Evolutionary conservation across 2,113 vertebrate species (phyloP).

Genomic region (Crotalus tigris): DNA sequence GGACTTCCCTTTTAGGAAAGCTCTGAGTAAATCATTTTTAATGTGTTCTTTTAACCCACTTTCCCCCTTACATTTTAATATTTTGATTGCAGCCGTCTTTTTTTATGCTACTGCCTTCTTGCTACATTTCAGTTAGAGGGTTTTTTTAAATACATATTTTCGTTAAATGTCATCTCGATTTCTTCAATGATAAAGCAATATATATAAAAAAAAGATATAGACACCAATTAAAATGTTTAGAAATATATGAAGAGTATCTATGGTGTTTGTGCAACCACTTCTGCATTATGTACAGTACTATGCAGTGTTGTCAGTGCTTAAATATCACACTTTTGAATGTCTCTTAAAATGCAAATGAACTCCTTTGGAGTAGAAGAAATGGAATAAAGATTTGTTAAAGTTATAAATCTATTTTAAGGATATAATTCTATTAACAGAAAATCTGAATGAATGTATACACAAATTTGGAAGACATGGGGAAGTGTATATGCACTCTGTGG

Average conservation of each 20-base stretch:
- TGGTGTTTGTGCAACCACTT: neutral
- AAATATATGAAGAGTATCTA: neutral
- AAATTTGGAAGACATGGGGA: neutral
- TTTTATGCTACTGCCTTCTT: neutral
- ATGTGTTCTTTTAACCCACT: neutral
- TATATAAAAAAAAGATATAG: neutral
- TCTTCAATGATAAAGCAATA: neutral
- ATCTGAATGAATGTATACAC: neutral
- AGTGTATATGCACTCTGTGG: neutral
- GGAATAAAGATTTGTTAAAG: neutral
- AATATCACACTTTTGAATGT: neutral
- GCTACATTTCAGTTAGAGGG: neutral
- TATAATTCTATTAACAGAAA: neutral
- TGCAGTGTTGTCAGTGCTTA: neutral
- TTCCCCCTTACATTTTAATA: neutral
- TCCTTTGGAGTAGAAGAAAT: neutral
- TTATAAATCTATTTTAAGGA: neutral
- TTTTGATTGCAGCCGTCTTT: neutral
- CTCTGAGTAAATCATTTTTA: neutral
- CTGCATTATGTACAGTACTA: neutral
- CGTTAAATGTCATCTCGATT: neutral
- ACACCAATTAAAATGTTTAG: neutral
- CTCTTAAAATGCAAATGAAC: neutral
- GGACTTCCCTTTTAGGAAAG: neutral
- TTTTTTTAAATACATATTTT: neutral